Base-by-base conservation (phyloP, 1,140 invertebrate genomes). In the Melitaea cinxia region DNA sequence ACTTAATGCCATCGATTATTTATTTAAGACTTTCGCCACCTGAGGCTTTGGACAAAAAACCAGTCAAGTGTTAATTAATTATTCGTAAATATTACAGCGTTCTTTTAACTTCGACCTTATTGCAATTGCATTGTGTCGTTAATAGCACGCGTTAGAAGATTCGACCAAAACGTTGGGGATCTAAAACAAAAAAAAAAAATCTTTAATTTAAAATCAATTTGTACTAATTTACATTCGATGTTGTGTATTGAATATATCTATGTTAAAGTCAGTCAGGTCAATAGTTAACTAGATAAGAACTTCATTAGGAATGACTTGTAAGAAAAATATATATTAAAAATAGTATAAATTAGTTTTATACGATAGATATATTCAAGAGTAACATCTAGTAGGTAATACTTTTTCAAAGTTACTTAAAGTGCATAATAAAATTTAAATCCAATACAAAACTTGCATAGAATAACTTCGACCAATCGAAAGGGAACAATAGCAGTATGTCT, bases 21-120 rank as follows among this genome's bases (percentile, higher is more conserved):
- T 82, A 80, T 81, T 82, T 84, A 84, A 80, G 78, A 73, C 69
- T 84, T 80, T 81, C 69, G 70, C 73, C 82, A 84, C 82, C 82
- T 84, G 82, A 84, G 75, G 70, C 75, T 77, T 77, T 74, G 62
- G 63, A 72, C 77, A 82, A 85, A 85, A 84, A 81, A 80, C 73
- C 72, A 74, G 64, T 70, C 30, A 69, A 69, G 71, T 68, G 70
- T 74, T 80, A 80, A 78, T 81, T 81, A 80, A 81, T 82, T 79
- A 75, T 67, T 69, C 49, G 39, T 45, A 52, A 23, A 47, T 19
- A 1, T 17, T 17, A 17, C 37, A 30, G 50, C 9, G 28, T 50
- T n/a, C 15, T 30, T 10, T 33, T 14, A 63, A 65, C 68, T 65
- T 50, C 17, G 37, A 67, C 59, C 68, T 58, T 70, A 66, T 19